Evolutionary conservation across 2,888 invertebrate genomes (phyloP).

Genomic region (Chymomyza caudatula): DNA sequence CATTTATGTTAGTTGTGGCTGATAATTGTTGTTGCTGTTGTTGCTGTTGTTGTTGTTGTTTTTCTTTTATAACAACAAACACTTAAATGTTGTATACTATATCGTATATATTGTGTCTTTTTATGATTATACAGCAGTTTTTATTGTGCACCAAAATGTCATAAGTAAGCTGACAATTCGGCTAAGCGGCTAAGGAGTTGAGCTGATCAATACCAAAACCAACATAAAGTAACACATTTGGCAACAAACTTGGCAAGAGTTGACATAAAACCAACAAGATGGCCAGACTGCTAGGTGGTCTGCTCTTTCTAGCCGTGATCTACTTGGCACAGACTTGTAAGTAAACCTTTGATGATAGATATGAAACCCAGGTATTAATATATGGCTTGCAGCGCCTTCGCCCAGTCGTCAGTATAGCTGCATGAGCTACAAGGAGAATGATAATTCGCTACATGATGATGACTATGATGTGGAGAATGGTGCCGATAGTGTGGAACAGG

Average conservation of each 20-base stretch:
- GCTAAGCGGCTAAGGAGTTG: too few species aligned
- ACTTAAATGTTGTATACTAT: not conserved
- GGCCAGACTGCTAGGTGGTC: conserved; percentile 24
- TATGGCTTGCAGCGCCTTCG: conserved; percentile 50
- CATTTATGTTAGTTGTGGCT: not conserved
- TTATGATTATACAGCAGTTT: not conserved
- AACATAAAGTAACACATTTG: not conserved
- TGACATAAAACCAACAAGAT: conserved; percentile 22
- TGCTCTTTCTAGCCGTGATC: conserved; percentile 35
- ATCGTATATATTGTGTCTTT: not conserved
- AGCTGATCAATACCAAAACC: conserved; percentile 23
- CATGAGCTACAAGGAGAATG: conserved; percentile 73
- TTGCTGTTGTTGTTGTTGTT: not conserved
- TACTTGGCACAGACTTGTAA: conserved; percentile 39
- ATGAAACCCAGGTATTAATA: not conserved
- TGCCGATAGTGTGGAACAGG: conserved; percentile 41
- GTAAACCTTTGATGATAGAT: conserved; percentile 21
- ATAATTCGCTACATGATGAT: conserved; percentile 64
- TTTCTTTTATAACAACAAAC: not conserved
- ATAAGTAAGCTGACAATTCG: not conserved
- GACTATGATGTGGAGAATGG: conserved; percentile 64
- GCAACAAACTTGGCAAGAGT: not conserved
- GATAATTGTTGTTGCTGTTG: not conserved
- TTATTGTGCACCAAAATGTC: not conserved
- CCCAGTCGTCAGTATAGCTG: conserved; percentile 65